Evolutionary conservation across 2,888 invertebrate species (phyloP).

Genomic region (Itoplectis maculator): DNA sequence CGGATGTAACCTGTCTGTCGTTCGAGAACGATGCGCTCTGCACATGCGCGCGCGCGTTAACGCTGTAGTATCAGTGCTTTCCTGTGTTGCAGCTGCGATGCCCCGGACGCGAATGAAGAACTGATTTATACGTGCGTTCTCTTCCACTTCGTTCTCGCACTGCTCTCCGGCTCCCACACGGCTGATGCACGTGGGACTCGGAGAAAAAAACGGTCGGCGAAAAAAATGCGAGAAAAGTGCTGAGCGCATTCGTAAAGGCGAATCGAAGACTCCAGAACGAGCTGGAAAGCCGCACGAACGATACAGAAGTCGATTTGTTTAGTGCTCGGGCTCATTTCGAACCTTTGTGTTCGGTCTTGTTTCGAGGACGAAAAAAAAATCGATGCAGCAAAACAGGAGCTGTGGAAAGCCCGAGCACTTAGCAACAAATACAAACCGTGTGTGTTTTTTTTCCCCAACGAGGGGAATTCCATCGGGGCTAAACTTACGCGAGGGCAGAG

Average conservation of each 20-base stretch:
- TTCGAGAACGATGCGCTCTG: constrained; percentile 22
- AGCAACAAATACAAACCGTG: constrained; percentile 14
- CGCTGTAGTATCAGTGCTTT: constrained; percentile 9
- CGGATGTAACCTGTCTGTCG: constrained; percentile 47
- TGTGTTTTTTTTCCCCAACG: constrained; percentile 10
- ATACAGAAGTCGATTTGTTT: too few relatives aligned
- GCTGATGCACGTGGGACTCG: not conserved
- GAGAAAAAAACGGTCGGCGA: too few relatives aligned
- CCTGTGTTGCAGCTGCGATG: constrained; percentile 32
- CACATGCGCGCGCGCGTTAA: constrained; percentile 24
- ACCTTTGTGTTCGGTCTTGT: constrained; percentile 4
- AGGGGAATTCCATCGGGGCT: not conserved
- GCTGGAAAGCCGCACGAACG: too few relatives aligned
- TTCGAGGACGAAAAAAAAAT: constrained; percentile 4
- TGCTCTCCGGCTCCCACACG: not conserved
- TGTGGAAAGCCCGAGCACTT: not conserved
- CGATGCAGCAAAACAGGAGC: not conserved
- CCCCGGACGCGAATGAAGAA: constrained; percentile 39
- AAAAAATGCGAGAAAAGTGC: constrained; percentile 28
- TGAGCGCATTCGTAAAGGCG: not conserved
- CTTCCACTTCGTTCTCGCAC: not conserved
- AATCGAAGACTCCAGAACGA: not conserved
- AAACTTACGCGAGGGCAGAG: not conserved
- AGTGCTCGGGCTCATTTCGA: too few relatives aligned
- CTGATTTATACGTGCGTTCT: constrained; percentile 36